Conservation (phyloP, 2,113 vertebrate species). For the Cyprinodon tularosa region DNA sequence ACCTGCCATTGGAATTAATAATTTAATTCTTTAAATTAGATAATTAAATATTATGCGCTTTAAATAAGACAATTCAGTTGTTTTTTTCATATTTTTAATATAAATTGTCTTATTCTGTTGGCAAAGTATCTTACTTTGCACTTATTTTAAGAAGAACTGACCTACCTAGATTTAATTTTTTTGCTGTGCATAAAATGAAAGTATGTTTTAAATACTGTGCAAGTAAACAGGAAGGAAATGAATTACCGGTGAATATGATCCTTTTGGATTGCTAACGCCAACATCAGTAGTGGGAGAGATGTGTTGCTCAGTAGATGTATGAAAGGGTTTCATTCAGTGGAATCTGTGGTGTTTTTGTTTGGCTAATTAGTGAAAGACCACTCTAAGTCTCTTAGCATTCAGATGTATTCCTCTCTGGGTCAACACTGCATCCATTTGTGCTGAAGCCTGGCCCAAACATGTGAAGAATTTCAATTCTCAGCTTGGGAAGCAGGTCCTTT, state of each 20-base stretch:
- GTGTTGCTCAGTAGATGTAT: constrained; percentile 45
- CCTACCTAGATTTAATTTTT: too few relatives aligned
- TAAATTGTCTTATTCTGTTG: too few relatives aligned
- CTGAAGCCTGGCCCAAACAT: constrained; percentile 18
- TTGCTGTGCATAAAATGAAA: background rate
- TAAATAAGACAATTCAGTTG: too few relatives aligned
- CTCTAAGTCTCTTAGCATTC: constrained; percentile 70
- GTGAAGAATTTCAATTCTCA: constrained; percentile 1
- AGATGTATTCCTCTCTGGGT: constrained; percentile 30
- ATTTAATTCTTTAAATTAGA: too few relatives aligned
- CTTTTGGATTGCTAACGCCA: constrained; percentile 3
- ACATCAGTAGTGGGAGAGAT: constrained; percentile 30
- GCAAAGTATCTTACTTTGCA: too few relatives aligned
- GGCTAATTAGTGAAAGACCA: constrained; percentile 59
- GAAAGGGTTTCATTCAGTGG: constrained; percentile 70
- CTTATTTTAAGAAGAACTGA: too few relatives aligned
- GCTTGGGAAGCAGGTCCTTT: background rate
- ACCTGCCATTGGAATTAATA: too few relatives aligned
- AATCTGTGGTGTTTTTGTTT: constrained; percentile 41
- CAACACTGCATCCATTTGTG: constrained; percentile 39
- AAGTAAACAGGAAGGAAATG: background rate
- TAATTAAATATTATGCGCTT: too few relatives aligned
- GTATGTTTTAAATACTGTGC: background rate
- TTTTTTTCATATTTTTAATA: too few relatives aligned
- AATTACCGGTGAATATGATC: constrained; percentile 9